Evolutionary conservation across 1,140 invertebrate genomes (phyloP).

Genomic region (Apis dorsata): DNA sequence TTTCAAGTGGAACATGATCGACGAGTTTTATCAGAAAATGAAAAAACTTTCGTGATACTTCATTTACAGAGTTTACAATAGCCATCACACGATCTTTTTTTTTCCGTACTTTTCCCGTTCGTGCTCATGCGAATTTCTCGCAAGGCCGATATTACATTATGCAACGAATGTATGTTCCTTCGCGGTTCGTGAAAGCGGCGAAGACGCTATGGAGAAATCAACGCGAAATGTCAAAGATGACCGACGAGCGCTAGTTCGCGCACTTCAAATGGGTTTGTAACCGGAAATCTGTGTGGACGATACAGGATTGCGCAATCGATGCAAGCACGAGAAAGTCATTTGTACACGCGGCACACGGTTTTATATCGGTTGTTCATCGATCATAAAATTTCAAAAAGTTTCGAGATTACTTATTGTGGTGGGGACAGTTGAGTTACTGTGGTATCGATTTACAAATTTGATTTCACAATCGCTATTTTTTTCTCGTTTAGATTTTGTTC

Average conservation of each 20-base stretch:
- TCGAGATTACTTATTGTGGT: too few species aligned
- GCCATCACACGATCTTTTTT: background rate
- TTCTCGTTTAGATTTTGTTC: background rate
- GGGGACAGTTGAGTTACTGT: too few species aligned
- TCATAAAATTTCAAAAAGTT: background rate
- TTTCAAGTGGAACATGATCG: too few species aligned
- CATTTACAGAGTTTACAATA: too few species aligned
- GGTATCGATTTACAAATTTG: background rate
- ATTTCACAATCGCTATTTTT: background rate
- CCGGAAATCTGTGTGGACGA: constrained; percentile 27
- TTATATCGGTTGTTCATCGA: background rate
- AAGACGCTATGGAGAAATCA: constrained; percentile 19
- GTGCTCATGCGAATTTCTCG: constrained; percentile 9
- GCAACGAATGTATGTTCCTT: constrained; percentile 39
- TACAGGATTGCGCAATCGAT: constrained; percentile 3
- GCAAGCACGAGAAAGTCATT: background rate
- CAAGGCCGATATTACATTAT: constrained; percentile 57
- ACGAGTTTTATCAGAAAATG: too few species aligned
- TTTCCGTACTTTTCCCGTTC: background rate
- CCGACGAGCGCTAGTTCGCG: constrained; percentile 10
- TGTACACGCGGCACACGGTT: background rate
- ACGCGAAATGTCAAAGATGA: constrained; percentile 67
- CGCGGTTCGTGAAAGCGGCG: constrained; percentile 54
- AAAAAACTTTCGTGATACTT: too few species aligned
- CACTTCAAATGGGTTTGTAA: constrained; percentile 1